These are phyloP conservation scores for Sycophaga agraensis DNA, from an alignment of 1,140 invertebrate genomes.

Conservation along the genomic window DNA sequence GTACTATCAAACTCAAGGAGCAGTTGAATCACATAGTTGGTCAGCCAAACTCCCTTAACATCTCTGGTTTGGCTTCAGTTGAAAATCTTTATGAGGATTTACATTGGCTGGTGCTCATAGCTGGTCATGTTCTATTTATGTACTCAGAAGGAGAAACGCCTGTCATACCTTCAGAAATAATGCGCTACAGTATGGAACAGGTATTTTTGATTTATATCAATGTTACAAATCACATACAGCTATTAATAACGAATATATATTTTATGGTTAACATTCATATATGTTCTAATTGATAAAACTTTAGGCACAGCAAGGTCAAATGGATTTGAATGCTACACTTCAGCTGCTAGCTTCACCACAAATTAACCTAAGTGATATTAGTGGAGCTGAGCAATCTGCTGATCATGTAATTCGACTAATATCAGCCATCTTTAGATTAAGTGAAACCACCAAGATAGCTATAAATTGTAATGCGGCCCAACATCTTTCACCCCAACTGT, in stretches of 20 bases:
- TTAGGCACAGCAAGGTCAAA: conserved; percentile 39
- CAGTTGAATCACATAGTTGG: conserved; percentile 63
- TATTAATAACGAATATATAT: conserved; percentile 1
- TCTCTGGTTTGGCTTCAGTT: conserved; percentile 59
- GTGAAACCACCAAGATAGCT: conserved; percentile 69
- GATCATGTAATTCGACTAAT: conserved; percentile 70
- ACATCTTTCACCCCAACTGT: conserved; percentile 79
- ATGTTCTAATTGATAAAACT: no score
- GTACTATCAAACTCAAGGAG: conserved; percentile 63
- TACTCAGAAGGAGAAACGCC: conserved; percentile 75
- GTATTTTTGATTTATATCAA: conserved; percentile 30
- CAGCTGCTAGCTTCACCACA: conserved; percentile 58
- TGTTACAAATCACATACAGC: background rate
- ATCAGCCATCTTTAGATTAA: conserved; percentile 67
- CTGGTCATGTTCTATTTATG: conserved; percentile 73
- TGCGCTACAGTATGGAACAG: conserved; percentile 68
- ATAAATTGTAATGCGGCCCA: conserved; percentile 63
- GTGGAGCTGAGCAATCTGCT: conserved; percentile 57
- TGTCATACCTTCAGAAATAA: conserved; percentile 75
- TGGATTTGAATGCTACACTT: conserved; percentile 52
- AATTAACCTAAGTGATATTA: conserved; percentile 55
- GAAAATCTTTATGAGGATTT: conserved; percentile 79
- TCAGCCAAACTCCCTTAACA: conserved; percentile 61
- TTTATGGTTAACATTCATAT: background rate
- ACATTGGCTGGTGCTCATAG: conserved; percentile 83